These are phyloP conservation scores for Leptura quadrifasciata DNA, from an alignment of 2,888 invertebrate species.

Conservation along the genomic window DNA sequence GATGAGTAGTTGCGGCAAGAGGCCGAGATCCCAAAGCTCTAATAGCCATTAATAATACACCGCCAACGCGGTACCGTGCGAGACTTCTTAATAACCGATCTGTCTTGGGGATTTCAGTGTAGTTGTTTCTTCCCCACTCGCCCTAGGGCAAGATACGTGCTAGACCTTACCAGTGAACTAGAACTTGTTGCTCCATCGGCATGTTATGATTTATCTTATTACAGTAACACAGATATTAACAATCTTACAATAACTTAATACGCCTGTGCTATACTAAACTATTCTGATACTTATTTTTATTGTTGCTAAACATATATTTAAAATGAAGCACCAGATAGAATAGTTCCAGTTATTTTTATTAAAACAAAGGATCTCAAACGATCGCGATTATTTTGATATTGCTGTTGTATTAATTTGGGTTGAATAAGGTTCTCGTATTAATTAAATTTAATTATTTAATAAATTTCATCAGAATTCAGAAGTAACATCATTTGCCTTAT, in stretches of 20 bases:
- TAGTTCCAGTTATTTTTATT: background rate
- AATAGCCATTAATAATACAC: conserved; percentile 72
- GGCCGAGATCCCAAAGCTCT: conserved; percentile 49
- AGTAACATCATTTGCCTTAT: too few relatives aligned
- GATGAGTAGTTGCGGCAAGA: conserved; percentile 41
- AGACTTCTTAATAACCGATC: conserved; percentile 70
- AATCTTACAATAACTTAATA: conserved; percentile 31
- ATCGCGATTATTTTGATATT: too few relatives aligned
- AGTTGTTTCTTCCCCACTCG: conserved; percentile 42
- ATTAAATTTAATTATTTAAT: too few relatives aligned
- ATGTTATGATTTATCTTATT: conserved; percentile 62
- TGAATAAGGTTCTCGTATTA: too few relatives aligned
- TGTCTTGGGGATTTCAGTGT: conserved; percentile 40
- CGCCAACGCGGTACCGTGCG: conserved; percentile 71
- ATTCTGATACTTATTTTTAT: conserved; percentile 3
- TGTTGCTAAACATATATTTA: background rate
- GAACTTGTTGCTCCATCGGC: conserved; percentile 58
- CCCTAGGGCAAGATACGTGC: conserved; percentile 45
- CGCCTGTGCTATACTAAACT: conserved; percentile 14
- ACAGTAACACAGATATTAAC: conserved; percentile 60
- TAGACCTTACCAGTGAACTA: conserved; percentile 61
- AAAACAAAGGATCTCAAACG: too few relatives aligned
- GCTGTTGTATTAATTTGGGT: too few relatives aligned
- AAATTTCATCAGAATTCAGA: too few relatives aligned
- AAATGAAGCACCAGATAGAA: background rate